Evolutionary conservation across 1,140 invertebrate species (phyloP).

Genomic region (Dysdera silvatica): DNA sequence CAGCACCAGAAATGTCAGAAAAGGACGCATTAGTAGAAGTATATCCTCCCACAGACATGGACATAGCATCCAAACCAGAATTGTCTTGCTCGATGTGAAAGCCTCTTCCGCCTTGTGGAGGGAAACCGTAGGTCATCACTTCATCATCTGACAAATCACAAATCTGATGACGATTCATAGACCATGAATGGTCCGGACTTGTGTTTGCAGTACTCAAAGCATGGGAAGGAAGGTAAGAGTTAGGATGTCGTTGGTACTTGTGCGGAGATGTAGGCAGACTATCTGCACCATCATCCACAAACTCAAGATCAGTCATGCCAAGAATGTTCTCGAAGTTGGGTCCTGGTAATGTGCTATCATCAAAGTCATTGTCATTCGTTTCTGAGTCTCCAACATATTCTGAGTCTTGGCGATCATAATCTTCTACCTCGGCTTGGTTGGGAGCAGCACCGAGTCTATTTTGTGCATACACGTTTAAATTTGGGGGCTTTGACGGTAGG

Average conservation of each 20-base stretch:
- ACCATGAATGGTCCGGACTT: conserved; percentile 24
- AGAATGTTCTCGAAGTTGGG: conserved; percentile 48
- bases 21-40: conserved; percentile 54
- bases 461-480: not conserved
- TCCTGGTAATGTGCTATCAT: conserved; percentile 50
- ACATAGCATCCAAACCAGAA: conserved; percentile 58
- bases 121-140: conserved; percentile 31
- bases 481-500: conserved; percentile 2
- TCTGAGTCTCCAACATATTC: conserved; percentile 62
- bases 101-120: conserved; percentile 27
- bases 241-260: conserved; percentile 69
- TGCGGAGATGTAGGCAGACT: conserved; percentile 48
- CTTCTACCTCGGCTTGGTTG: conserved; percentile 39
- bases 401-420: conserved; percentile 49
- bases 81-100: conserved; percentile 23
- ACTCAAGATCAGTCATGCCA: conserved; percentile 38
- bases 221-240: conserved; percentile 65
- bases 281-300: conserved; percentile 45
- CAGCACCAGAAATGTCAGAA: conserved; percentile 71
- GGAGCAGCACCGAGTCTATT: conserved; percentile 52
- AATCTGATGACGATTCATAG: conserved; percentile 31
- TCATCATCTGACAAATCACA: conserved; percentile 35
- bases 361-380: conserved; percentile 53
- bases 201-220: conserved; percentile 15
- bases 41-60: conserved; percentile 57